phyloP scores from a whole-genome alignment of 2,797 vertebrate species.

The Siniperca undulata region DNA sequence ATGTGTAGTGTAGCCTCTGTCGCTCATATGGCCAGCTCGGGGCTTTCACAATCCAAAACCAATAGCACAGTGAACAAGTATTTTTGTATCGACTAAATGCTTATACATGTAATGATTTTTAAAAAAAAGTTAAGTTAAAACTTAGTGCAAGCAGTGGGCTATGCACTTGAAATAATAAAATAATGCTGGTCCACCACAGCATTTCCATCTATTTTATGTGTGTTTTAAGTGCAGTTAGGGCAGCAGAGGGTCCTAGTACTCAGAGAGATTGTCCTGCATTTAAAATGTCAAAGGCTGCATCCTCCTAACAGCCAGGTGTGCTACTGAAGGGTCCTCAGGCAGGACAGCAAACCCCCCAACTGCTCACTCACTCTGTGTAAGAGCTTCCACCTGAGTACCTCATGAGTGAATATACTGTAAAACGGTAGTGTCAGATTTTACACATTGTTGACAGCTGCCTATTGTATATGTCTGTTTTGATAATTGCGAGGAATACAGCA shows the following conservation, averaged over 20 bases:
- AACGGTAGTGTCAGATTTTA: conserved; percentile 12
- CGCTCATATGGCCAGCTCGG: background rate
- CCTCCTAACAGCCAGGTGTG: conserved; percentile 36
- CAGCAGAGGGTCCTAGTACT: conserved; percentile 32
- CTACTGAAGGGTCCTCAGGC: conserved; percentile 55
- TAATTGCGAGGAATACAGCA: background rate
- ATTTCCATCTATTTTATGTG: conserved; percentile 46
- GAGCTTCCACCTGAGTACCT: conserved; percentile 33
- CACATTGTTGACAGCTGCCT: background rate
- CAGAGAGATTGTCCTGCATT: conserved; percentile 53
- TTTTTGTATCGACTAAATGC: conserved; percentile 15
- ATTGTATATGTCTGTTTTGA: background rate
- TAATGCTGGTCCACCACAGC: conserved; percentile 28
- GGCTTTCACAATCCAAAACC: conserved; percentile 35
- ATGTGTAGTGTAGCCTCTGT: conserved; percentile 13
- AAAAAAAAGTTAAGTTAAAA: background rate
- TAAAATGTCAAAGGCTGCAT: conserved; percentile 47
- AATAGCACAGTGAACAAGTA: conserved; percentile 22
- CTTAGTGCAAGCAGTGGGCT: conserved; percentile 13
- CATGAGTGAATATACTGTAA: conserved; percentile 17
- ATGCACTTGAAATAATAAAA: conserved; percentile 39
- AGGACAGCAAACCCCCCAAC: conserved; percentile 21
- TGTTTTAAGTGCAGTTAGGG: conserved; percentile 43
- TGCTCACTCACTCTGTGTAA: conserved; percentile 26
- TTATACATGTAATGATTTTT: conserved; percentile 21